Base-by-base conservation (phyloP, 2,888 invertebrate genomes). In the Melinopterus prodromus region DNA sequence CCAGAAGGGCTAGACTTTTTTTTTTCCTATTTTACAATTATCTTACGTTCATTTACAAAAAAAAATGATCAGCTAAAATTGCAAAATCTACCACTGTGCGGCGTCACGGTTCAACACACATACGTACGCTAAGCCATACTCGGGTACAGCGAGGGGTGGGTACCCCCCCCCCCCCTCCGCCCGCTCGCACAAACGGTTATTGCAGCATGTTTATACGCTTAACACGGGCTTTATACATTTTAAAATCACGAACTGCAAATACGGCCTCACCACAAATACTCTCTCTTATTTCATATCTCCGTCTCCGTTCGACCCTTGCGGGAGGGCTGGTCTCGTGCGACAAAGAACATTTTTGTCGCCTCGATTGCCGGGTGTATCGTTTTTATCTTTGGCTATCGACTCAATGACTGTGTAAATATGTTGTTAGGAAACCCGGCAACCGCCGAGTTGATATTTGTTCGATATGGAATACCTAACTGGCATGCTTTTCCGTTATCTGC, bases 221-320 rank as follows among this genome's bases (percentile, higher is more conserved):
- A 53, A 53, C 53, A 53, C 7, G 9, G 53, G 53, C 3, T 53
- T 53, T 53, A 53, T 53, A 53, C 53, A 53, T 53, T 53, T 53
- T 53, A 53, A 53, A 53, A 53, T 53, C 53, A 53, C 53, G 53
- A 53, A 53, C 53, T 53, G 53, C 53, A 53, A 53, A 53, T 53
- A 53, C 53, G 1, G 53, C 53, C 53, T 53, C 53, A 53, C 53
- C 53, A 53, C 53, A 53, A 53, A 53, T 53, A 53, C 53, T 53
- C 53, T 53, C 53, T 4, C 53, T 53, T 53, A 53, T 53, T 53
- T 12, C 53, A 7, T 53, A 7, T 53, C 53, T 53, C 26, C 3
- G 53, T 53, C 53, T 53, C 12, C 53, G 1, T 53, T 53, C 53
- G 5, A 53, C 53, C 53, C 53, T 12, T 53, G 53, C 5, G 1